Conservation (phyloP, 1,140 invertebrate genomes). For the Drosophila truncata region DNA sequence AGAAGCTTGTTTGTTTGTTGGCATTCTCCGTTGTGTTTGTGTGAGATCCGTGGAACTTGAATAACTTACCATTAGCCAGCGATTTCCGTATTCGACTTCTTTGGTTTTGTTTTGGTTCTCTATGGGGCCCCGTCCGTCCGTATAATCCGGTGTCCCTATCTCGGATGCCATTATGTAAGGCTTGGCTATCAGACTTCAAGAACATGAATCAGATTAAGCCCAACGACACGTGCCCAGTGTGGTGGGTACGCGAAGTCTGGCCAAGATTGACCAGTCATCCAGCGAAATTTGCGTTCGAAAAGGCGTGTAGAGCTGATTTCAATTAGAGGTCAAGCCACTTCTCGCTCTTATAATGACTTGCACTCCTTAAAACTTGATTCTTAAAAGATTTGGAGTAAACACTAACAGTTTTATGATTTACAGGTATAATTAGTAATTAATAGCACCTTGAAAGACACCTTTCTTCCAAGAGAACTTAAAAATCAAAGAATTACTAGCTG, state of each 20-base stretch:
- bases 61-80: neutral
- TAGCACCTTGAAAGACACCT: neutral
- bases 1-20: constrained; percentile 37
- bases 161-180: constrained; percentile 25
- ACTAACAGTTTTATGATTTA: neutral
- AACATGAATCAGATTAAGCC: constrained; percentile 29
- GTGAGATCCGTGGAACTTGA: constrained; percentile 27
- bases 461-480: neutral
- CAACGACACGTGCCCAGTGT: constrained; percentile 19
- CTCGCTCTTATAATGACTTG: neutral
- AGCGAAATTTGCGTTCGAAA: neutral
- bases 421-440: neutral
- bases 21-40: constrained; percentile 5
- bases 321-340: constrained; percentile 15
- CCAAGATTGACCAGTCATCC: constrained; percentile 36
- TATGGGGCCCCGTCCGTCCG: neutral
- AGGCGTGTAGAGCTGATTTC: neutral
- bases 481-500: neutral
- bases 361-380: neutral
- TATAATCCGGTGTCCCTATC: constrained; percentile 6
- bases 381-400: neutral
- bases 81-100: neutral
- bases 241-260: constrained; percentile 15
- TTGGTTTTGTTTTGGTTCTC: constrained; percentile 26
- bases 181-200: constrained; percentile 16